Conservation (phyloP, 2,888 invertebrate genomes). For the Chironomus riparius region DNA sequence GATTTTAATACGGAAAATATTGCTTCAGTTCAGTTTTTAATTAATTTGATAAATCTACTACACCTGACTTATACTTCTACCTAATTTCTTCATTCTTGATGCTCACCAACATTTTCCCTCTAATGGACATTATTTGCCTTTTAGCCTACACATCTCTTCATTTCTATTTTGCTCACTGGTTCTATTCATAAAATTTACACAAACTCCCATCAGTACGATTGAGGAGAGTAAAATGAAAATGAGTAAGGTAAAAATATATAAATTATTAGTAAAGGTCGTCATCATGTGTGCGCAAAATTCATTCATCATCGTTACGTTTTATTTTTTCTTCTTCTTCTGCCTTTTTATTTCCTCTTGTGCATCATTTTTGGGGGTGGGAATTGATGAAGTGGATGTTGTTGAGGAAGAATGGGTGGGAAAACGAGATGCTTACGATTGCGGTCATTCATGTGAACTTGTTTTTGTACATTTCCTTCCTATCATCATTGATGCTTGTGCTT, state of each 20-base stretch:
- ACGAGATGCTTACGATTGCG: not conserved
- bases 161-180: not conserved
- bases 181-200: not conserved
- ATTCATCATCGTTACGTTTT: slow-evolving; percentile 21
- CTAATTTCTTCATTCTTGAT: not conserved
- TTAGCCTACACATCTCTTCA: no score
- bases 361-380: no score
- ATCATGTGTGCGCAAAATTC: slow-evolving; percentile 21
- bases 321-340: not conserved
- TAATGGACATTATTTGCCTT: no score
- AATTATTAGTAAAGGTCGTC: slow-evolving; percentile 20
- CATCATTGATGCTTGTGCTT: no score
- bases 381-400: not conserved
- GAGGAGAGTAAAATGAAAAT: no score
- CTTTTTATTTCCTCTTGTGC: no score
- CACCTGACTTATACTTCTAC: not conserved
- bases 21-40: not conserved
- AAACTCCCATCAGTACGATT: no score
- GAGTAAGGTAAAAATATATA: not conserved
- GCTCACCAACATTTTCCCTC: no score
- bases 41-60: not conserved
- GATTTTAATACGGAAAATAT: no score
- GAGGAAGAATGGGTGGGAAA: not conserved
- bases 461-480: not conserved
- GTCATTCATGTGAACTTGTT: not conserved